A percentile compares a stretch with the other conserved stretches of the same genome.
Conservation (phyloP, 2,113 vertebrate genomes). For the Leuciscus idus region DNA sequence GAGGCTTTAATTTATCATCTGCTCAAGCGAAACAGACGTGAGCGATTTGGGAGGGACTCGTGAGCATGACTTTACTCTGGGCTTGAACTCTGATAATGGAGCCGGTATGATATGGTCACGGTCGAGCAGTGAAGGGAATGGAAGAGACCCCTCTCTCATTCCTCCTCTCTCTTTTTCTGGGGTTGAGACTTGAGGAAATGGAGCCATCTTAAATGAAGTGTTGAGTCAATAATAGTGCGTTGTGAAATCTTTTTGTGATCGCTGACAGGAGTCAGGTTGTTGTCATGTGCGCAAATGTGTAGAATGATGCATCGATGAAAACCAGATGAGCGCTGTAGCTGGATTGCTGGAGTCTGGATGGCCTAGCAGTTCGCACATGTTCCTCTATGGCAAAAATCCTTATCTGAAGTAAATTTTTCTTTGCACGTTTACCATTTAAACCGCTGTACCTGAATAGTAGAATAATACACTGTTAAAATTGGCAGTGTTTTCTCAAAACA, state of each 20-base stretch:
- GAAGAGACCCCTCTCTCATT: neutral
- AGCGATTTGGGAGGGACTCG: constrained; percentile 38
- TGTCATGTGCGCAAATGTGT: neutral
- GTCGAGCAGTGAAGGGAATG: constrained; percentile 46
- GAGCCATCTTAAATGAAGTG: constrained; percentile 19
- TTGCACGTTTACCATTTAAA: neutral
- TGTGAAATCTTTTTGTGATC: constrained; percentile 12
- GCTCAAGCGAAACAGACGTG: constrained; percentile 45
- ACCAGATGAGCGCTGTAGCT: neutral
- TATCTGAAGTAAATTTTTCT: neutral
- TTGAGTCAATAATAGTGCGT: constrained; percentile 24
- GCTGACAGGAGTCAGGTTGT: constrained; percentile 1
- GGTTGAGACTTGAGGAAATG: constrained; percentile 18
- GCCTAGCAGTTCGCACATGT: neutral
- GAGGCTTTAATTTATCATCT: constrained; percentile 60
- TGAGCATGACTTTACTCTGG: constrained; percentile 45
- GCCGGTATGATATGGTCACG: constrained; percentile 54
- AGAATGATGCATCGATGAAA: neutral
- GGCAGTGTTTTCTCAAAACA: no score
- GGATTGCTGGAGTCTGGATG: neutral
- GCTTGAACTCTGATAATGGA: constrained; percentile 58
- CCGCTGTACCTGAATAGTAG: no score
- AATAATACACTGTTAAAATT: no score
- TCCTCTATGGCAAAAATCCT: neutral
- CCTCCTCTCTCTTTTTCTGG: neutral